Percentiles rank a stretch among this genome's conserved stretches.
phyloP scores from a whole-genome alignment of 2,888 invertebrate species.

The Dione juno region DNA sequence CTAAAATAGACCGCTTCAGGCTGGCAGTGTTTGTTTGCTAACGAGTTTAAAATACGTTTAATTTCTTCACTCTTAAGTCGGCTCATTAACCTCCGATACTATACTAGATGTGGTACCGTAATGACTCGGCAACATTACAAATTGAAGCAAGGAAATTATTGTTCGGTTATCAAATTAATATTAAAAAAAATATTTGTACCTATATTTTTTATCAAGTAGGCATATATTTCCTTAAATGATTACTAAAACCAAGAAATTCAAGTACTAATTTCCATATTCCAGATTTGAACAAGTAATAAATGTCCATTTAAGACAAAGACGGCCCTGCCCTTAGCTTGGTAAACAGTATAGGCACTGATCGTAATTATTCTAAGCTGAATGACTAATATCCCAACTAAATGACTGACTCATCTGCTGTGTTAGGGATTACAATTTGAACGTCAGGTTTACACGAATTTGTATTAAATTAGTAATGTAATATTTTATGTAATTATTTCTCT shows the following conservation, averaged over 20 bases:
- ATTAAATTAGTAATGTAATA: constrained; percentile 6
- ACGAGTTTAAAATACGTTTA: constrained; percentile 43
- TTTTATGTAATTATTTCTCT: not conserved
- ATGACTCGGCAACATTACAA: constrained; percentile 36
- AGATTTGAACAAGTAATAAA: not conserved
- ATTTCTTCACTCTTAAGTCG: constrained; percentile 40
- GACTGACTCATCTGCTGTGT: constrained; percentile 8
- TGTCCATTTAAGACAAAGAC: not conserved
- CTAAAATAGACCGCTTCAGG: constrained; percentile 41
- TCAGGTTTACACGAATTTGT: constrained; percentile 1
- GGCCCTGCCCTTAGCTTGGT: not conserved
- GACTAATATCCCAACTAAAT: constrained; percentile 10
- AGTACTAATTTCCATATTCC: not conserved
- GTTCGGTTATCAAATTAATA: not conserved
- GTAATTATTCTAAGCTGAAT: constrained; percentile 13
- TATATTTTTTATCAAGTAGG: too few species aligned
- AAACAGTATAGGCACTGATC: not conserved
- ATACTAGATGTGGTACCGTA: constrained; percentile 34
- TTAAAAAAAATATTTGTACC: not conserved
- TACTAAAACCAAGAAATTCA: not conserved
- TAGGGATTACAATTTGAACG: constrained; percentile 3
- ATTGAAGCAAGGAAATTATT: constrained; percentile 18
- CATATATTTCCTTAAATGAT: too few species aligned
- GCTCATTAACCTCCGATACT: constrained; percentile 44
- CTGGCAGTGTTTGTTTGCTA: constrained; percentile 43